Conservation (phyloP, 2,113 vertebrate genomes). For the Sporophila hypoxantha region DNA sequence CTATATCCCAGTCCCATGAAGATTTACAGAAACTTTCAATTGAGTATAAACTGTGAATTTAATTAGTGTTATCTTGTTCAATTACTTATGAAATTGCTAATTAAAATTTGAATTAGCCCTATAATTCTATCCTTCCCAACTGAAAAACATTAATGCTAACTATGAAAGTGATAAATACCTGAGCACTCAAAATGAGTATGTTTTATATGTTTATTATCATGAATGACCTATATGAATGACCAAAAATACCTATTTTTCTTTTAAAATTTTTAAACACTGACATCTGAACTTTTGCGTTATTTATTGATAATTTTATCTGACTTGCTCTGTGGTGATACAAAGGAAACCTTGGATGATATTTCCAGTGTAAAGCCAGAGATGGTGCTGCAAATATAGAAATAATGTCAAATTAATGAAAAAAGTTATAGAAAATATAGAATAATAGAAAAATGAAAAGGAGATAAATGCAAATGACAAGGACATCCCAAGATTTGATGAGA, state of each 20-base stretch:
- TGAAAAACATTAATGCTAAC: not conserved
- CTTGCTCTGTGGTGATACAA: not conserved
- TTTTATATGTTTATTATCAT: not conserved
- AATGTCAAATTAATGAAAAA: not conserved
- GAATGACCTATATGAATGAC: not conserved
- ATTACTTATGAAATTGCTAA: not conserved
- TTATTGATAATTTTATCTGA: not conserved
- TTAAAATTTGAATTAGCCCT: not conserved
- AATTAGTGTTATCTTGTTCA: constrained; percentile 6
- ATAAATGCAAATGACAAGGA: not conserved
- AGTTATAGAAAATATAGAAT: not conserved
- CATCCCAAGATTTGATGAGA: not conserved
- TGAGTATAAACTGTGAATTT: not conserved
- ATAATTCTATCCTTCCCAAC: not conserved
- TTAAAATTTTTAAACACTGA: not conserved
- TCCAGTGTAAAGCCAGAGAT: not conserved
- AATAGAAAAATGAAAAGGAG: not conserved
- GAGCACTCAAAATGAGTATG: not conserved
- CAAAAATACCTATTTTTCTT: not conserved
- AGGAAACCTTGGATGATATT: not conserved
- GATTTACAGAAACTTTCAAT: not conserved
- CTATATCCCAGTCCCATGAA: not conserved
- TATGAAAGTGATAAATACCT: not conserved
- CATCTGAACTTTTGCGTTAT: not conserved
- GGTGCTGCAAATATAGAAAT: not conserved